A percentile compares a stretch with the other conserved stretches of the same genome.
These are phyloP conservation scores for Hippocampus guttulatus DNA, from an alignment of 2,113 vertebrate species.

Conservation along the genomic window DNA sequence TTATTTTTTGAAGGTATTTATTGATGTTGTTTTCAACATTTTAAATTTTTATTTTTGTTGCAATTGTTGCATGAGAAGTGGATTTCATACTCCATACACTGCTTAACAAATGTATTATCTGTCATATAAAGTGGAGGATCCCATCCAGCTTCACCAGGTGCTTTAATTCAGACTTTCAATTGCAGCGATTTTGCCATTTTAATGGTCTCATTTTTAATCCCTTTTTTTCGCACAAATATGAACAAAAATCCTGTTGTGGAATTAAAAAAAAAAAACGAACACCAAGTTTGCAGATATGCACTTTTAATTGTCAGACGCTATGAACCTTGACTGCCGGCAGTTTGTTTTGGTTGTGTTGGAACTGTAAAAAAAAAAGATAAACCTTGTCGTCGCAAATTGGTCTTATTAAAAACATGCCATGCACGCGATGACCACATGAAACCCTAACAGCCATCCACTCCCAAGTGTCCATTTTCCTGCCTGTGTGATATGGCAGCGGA, in stretches of 20 bases:
- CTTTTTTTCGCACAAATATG: background rate
- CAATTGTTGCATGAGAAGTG: background rate
- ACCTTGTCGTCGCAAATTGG: slow-evolving; percentile 51
- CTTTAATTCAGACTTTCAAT: background rate
- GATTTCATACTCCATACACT: background rate
- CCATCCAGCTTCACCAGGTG: background rate
- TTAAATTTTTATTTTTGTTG: background rate
- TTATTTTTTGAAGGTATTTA: background rate
- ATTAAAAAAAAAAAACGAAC: background rate
- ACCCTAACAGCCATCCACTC: slow-evolving; percentile 36
- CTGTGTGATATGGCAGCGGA: slow-evolving; percentile 57
- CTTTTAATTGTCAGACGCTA: background rate
- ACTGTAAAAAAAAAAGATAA: background rate
- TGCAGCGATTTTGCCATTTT: background rate
- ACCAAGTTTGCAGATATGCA: background rate
- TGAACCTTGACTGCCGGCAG: background rate
- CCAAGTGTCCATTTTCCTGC: slow-evolving; percentile 4
- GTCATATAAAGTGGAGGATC: background rate
- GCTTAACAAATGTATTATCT: background rate
- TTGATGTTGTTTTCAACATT: background rate
- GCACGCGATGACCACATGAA: slow-evolving; percentile 61
- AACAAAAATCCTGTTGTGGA: background rate
- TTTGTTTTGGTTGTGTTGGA: background rate
- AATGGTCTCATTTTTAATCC: background rate
- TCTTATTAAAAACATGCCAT: slow-evolving; percentile 72